Conservation (phyloP, 1,140 invertebrate genomes). For the Druon quercuslanigerum region DNA sequence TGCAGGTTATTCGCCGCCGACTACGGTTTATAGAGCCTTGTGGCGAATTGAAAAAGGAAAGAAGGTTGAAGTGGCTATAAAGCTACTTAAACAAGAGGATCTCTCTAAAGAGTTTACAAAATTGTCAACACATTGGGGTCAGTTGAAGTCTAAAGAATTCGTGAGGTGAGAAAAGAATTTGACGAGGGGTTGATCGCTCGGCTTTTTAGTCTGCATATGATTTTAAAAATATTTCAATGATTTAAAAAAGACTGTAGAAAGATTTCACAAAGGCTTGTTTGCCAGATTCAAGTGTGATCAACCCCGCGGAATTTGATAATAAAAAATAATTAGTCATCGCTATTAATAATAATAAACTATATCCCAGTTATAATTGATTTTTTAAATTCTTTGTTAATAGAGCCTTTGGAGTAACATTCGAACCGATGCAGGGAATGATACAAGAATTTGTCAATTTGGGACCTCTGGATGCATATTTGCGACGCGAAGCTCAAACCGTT, state of each 20-base stretch:
- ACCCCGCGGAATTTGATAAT: not conserved
- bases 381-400: slow-evolving; percentile 49
- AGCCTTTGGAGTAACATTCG: slow-evolving; percentile 85
- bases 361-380: not conserved
- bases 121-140: slow-evolving; percentile 84
- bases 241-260: too few species aligned
- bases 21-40: slow-evolving; percentile 65
- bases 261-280: too few species aligned
- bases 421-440: slow-evolving; percentile 85
- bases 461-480: slow-evolving; percentile 85
- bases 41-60: slow-evolving; percentile 80
- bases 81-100: slow-evolving; percentile 82
- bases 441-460: slow-evolving; percentile 87
- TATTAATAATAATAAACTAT: not conserved
- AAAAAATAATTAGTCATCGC: slow-evolving; percentile 6
- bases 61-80: slow-evolving; percentile 85
- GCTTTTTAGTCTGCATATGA: too few species aligned
- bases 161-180: slow-evolving; percentile 73
- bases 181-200: too few species aligned
- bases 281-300: too few species aligned
- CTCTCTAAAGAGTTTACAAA: slow-evolving; percentile 84
- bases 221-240: too few species aligned
- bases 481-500: slow-evolving; percentile 72
- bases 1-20: slow-evolving; percentile 48
- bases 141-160: slow-evolving; percentile 83